These are phyloP conservation scores for Pogonocherus hispidulus DNA, from an alignment of 2,888 invertebrate genomes.

Conservation along the genomic window DNA sequence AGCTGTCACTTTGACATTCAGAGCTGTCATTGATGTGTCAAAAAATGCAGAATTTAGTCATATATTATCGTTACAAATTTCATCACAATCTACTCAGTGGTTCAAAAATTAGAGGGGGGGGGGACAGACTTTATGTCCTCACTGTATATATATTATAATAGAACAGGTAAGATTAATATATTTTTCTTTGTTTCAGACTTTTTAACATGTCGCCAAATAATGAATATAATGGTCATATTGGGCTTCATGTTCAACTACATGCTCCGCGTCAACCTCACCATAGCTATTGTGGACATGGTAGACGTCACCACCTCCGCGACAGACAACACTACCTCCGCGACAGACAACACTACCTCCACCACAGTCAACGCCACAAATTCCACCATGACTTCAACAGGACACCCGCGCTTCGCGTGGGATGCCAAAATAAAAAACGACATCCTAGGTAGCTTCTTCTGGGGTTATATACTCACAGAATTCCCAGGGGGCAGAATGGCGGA, in stretches of 20 bases:
- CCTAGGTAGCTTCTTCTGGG: slow-evolving; percentile 92
- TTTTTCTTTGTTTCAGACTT: slow-evolving; percentile 52
- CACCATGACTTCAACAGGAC: slow-evolving; percentile 21
- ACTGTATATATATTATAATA: too few relatives aligned
- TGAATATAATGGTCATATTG: slow-evolving; percentile 87
- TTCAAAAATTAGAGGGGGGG: too few relatives aligned
- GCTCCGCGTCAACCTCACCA: slow-evolving; percentile 87
- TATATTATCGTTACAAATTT: too few relatives aligned
- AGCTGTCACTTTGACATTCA: too few relatives aligned
- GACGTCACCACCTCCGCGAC: slow-evolving; percentile 54
- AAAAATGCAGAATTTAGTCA: too few relatives aligned
- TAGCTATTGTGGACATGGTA: slow-evolving; percentile 89
- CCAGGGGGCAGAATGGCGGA: slow-evolving; percentile 91
- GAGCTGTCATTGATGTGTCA: too few relatives aligned
- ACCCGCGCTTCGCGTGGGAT: slow-evolving; percentile 80
- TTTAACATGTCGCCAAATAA: slow-evolving; percentile 80
- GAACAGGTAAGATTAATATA: too few relatives aligned
- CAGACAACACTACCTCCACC: slow-evolving; percentile 60
- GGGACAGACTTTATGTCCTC: too few relatives aligned
- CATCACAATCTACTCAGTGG: too few relatives aligned
- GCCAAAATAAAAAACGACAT: slow-evolving; percentile 84
- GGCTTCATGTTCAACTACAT: slow-evolving; percentile 94
- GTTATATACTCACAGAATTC: slow-evolving; percentile 89
- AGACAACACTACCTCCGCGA: slow-evolving; percentile 60
- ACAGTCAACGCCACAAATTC: slow-evolving; percentile 37